phyloP scores from a whole-genome alignment of 2,113 vertebrate genomes.

The Xiphophorus hellerii region DNA sequence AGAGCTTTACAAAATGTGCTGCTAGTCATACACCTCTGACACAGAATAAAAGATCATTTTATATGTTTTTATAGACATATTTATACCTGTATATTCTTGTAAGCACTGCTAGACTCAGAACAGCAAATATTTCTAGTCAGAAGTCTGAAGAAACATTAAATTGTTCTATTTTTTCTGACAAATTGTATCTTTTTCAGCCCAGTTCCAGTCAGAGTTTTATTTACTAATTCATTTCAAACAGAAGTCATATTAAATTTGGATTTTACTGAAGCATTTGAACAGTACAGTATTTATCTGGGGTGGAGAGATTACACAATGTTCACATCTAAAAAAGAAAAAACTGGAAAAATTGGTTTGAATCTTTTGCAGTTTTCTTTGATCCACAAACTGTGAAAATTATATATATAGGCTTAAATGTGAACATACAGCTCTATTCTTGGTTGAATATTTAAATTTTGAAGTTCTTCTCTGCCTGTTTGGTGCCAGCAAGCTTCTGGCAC shows the following conservation, averaged over 20 bases:
- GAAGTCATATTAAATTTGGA: not conserved
- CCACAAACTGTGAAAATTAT: too few relatives aligned
- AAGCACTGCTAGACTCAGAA: not conserved
- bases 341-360: too few relatives aligned
- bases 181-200: not conserved
- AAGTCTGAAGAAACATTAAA: not conserved
- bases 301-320: not conserved
- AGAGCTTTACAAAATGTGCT: constrained; percentile 36
- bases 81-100: not conserved
- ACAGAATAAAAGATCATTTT: constrained; percentile 40
- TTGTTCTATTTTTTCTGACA: not conserved
- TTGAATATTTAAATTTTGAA: too few relatives aligned
- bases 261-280: not conserved
- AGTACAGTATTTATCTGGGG: not conserved
- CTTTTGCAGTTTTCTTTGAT: too few relatives aligned
- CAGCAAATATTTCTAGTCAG: not conserved
- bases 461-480: too few relatives aligned
- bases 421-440: too few relatives aligned
- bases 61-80: constrained; percentile 1
- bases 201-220: not conserved
- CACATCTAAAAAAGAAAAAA: not conserved
- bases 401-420: too few relatives aligned
- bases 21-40: constrained; percentile 52
- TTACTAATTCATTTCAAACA: not conserved
- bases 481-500: too few relatives aligned